A percentile compares a stretch with the other conserved stretches of the same genome.
These are phyloP conservation scores for Oryctes rhinoceros DNA, from an alignment of 1,140 invertebrate species.

Conservation along the genomic window DNA sequence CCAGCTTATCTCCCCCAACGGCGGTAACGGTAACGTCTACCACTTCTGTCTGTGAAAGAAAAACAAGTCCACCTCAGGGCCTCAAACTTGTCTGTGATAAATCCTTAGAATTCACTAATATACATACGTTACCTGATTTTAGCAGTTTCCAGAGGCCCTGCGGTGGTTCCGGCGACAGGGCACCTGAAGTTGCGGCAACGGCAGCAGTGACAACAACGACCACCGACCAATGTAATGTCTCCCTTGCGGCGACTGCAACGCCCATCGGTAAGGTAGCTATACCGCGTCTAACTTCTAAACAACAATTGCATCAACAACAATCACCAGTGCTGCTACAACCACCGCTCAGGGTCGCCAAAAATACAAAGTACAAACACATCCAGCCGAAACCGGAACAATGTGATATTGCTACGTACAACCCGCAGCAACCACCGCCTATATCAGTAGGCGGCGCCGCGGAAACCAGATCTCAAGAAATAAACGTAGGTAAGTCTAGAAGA, in stretches of 20 bases:
- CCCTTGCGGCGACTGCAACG: neutral
- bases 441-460: conserved; percentile 46
- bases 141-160: conserved; percentile 59
- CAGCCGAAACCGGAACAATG: conserved; percentile 63
- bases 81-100: conserved; percentile 60
- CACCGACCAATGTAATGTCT: conserved; percentile 9
- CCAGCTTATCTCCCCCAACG: conserved; percentile 1
- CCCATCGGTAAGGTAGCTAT: conserved; percentile 51
- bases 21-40: conserved; percentile 15
- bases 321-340: conserved; percentile 39
- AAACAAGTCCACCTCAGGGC: conserved; percentile 53
- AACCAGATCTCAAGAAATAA: conserved; percentile 55
- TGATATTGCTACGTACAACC: conserved; percentile 59
- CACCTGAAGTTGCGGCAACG: conserved; percentile 5
- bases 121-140: conserved; percentile 61
- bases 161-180: conserved; percentile 32
- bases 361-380: conserved; percentile 64
- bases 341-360: conserved; percentile 47
- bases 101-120: conserved; percentile 58
- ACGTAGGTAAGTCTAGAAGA: conserved; percentile 34
- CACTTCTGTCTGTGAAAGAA: conserved; percentile 42
- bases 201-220: conserved; percentile 1
- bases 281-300: conserved; percentile 49
- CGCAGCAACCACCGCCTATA: conserved; percentile 45
- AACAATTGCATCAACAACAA: conserved; percentile 44